These are phyloP conservation scores for Hydrophis major DNA, from an alignment of 2,797 vertebrate species.

Conservation along the genomic window DNA sequence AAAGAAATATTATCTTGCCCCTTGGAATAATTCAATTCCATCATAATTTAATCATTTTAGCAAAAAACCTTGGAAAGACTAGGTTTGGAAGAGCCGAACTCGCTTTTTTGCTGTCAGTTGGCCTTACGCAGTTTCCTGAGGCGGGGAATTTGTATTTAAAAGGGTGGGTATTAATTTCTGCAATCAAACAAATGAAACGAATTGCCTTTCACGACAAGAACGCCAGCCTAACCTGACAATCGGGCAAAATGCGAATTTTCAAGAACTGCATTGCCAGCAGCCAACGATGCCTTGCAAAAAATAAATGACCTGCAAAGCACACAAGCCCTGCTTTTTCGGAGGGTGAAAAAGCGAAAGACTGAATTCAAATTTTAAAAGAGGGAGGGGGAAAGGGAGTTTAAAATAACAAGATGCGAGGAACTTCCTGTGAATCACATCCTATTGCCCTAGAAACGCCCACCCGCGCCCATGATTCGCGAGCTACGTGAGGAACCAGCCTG, in stretches of 20 bases:
- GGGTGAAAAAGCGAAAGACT: not conserved
- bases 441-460: not conserved
- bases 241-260: not conserved
- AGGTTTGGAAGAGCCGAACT: not conserved
- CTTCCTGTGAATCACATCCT: conserved; percentile 1
- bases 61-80: not conserved
- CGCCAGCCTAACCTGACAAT: not conserved
- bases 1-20: not conserved
- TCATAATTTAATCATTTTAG: not conserved
- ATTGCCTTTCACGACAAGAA: not conserved
- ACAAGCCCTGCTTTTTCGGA: not conserved
- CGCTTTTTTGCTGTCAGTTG: not conserved
- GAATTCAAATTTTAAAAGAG: not conserved
- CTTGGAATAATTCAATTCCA: not conserved
- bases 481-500: not conserved
- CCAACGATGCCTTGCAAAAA: not conserved
- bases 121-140: not conserved
- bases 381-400: not conserved
- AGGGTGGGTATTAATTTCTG: not conserved
- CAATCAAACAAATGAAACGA: not conserved
- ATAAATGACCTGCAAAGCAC: not conserved
- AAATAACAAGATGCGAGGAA: not conserved
- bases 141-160: not conserved
- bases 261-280: not conserved
- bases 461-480: not conserved